phyloP scores from a whole-genome alignment of 2,797 vertebrate species.

The Mormyrops boulengeri region DNA sequence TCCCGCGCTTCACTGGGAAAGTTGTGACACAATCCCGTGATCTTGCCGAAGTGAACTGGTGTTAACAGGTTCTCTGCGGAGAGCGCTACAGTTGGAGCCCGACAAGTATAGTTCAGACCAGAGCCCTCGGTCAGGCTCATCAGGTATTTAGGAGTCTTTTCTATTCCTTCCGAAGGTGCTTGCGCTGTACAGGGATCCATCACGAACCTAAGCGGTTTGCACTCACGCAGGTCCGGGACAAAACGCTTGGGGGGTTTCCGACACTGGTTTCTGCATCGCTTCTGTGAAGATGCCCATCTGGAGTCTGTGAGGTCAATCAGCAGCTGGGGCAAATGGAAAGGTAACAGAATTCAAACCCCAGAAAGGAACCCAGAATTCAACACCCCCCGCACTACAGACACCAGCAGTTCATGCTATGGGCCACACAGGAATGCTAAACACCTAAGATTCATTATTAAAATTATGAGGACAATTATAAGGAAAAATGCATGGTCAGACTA shows the following conservation, averaged over 20 bases:
- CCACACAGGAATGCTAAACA: not conserved
- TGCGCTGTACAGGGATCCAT: constrained; percentile 5
- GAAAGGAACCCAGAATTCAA: not conserved
- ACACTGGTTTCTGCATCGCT: constrained; percentile 22
- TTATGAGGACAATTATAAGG: not conserved
- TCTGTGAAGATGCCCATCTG: constrained; percentile 32
- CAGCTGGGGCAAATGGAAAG: constrained; percentile 32
- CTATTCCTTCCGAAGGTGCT: not conserved
- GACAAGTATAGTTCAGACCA: not conserved
- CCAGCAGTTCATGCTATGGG: not conserved
- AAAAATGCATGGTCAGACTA: not conserved
- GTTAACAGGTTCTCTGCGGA: constrained; percentile 12
- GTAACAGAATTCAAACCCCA: not conserved
- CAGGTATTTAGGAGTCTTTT: not conserved
- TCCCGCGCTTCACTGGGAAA: not conserved
- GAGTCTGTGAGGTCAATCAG: constrained; percentile 48
- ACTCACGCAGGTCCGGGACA: constrained; percentile 46
- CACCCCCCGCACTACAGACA: not conserved
- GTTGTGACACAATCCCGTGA: not conserved
- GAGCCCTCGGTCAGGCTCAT: constrained; percentile 11
- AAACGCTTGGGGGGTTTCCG: constrained; percentile 8
- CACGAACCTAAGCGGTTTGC: not conserved
- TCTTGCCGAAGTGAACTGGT: not conserved
- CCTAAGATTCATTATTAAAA: not conserved
- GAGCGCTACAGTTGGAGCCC: not conserved